Evolutionary conservation across 2,888 invertebrate genomes (phyloP).

Genomic region (Diploptera punctata): DNA sequence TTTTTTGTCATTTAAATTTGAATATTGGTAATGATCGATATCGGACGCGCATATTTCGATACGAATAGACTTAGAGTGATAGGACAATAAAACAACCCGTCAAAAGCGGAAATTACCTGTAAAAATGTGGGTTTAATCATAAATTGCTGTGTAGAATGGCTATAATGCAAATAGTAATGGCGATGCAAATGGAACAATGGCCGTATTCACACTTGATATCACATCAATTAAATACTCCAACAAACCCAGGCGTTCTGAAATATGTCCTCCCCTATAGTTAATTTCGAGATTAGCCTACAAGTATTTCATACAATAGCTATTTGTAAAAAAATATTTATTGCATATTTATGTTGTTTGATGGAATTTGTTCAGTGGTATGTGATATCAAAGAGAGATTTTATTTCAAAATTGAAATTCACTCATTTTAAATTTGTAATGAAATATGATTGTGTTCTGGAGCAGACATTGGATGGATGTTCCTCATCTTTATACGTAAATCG

Average conservation of each 20-base stretch:
- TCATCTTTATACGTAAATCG: too few relatives aligned
- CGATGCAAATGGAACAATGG: not conserved
- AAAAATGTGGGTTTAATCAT: slow-evolving; percentile 4
- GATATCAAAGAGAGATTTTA: too few relatives aligned
- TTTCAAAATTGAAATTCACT: too few relatives aligned
- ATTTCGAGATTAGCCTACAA: too few relatives aligned
- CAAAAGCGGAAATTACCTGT: slow-evolving; percentile 11
- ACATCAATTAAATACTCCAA: slow-evolving; percentile 10
- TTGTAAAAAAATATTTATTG: too few relatives aligned
- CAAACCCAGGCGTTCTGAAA: not conserved
- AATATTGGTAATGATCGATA: not conserved
- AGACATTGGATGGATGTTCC: too few relatives aligned
- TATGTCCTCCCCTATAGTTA: not conserved
- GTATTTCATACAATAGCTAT: too few relatives aligned
- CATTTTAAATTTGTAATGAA: too few relatives aligned
- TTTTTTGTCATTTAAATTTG: not conserved
- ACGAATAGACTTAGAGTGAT: not conserved
- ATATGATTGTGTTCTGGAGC: too few relatives aligned
- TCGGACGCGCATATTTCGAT: not conserved
- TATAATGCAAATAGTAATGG: not conserved
- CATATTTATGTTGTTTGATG: too few relatives aligned
- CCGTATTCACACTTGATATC: slow-evolving; percentile 14
- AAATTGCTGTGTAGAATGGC: not conserved
- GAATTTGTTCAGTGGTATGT: too few relatives aligned
- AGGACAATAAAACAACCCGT: not conserved